Evolutionary conservation across 2,797 vertebrate species (phyloP).

Genomic region (Eidolon dupreanum): DNA sequence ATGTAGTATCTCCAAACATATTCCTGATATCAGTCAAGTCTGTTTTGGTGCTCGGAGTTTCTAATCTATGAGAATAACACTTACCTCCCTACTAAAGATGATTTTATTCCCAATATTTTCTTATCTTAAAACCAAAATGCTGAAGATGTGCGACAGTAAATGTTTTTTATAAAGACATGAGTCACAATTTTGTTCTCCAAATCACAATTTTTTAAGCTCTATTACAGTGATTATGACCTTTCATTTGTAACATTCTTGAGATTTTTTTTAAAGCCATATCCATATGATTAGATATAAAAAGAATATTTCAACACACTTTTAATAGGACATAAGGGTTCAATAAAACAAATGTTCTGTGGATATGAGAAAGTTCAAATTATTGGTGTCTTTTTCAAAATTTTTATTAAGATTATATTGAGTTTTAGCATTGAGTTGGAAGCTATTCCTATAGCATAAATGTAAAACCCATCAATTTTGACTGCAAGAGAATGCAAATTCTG

Average conservation of each 20-base stretch:
- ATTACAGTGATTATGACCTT: constrained; percentile 81
- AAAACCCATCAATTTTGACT: constrained; percentile 85
- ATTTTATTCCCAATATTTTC: constrained; percentile 62
- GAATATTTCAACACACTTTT: constrained; percentile 79
- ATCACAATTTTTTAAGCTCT: constrained; percentile 74
- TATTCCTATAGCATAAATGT: constrained; percentile 66
- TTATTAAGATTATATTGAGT: constrained; percentile 81
- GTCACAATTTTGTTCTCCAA: constrained; percentile 67
- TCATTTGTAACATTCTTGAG: constrained; percentile 78
- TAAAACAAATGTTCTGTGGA: constrained; percentile 83
- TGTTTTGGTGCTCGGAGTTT: neutral
- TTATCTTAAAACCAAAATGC: constrained; percentile 58
- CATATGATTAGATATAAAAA: constrained; percentile 72
- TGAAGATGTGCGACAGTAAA: constrained; percentile 42
- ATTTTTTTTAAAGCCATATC: constrained; percentile 68
- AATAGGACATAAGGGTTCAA: constrained; percentile 77
- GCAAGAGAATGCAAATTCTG: constrained; percentile 82
- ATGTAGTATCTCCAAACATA: neutral
- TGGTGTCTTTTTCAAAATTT: constrained; percentile 72
- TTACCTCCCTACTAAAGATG: constrained; percentile 29
- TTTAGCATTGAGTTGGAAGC: constrained; percentile 78
- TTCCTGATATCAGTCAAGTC: neutral
- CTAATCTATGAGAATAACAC: neutral
- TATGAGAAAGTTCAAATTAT: constrained; percentile 83
- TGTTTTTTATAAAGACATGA: constrained; percentile 64